Evolutionary conservation across 2,113 vertebrate species (phyloP).

Genomic region (Tachysurus fulvidraco): DNA sequence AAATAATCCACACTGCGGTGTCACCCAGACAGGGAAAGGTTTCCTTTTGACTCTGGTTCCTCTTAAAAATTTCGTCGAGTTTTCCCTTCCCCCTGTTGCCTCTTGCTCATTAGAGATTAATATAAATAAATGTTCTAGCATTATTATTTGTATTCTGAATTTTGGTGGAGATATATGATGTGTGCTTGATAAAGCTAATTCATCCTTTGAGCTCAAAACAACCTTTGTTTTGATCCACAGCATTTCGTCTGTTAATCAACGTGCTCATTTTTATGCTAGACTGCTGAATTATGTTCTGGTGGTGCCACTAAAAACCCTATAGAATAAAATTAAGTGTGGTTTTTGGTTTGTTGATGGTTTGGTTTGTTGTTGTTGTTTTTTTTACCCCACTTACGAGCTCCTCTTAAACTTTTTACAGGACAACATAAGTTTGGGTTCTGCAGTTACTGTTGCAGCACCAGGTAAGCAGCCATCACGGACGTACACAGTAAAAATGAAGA

Average conservation of each 20-base stretch:
- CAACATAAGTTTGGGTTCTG: constrained; percentile 65
- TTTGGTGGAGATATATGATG: neutral
- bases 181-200: neutral
- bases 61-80: too few species aligned
- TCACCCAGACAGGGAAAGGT: too few species aligned
- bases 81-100: too few species aligned
- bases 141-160: too few species aligned
- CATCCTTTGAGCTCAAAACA: neutral
- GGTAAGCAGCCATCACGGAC: constrained; percentile 55
- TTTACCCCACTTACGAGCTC: neutral
- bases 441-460: constrained; percentile 66
- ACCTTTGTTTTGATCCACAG: neutral
- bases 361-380: too few species aligned
- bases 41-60: too few species aligned
- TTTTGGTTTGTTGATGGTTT: neutral
- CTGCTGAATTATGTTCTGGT: neutral
- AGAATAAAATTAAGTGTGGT: neutral
- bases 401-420: constrained; percentile 60
- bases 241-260: neutral
- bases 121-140: too few species aligned
- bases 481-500: neutral
- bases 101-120: too few species aligned
- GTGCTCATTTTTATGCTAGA: neutral
- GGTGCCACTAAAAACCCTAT: neutral
- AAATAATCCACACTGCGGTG: too few species aligned